Evolutionary conservation across 2,888 invertebrate species (phyloP).

Genomic region (Agrochola circellaris): DNA sequence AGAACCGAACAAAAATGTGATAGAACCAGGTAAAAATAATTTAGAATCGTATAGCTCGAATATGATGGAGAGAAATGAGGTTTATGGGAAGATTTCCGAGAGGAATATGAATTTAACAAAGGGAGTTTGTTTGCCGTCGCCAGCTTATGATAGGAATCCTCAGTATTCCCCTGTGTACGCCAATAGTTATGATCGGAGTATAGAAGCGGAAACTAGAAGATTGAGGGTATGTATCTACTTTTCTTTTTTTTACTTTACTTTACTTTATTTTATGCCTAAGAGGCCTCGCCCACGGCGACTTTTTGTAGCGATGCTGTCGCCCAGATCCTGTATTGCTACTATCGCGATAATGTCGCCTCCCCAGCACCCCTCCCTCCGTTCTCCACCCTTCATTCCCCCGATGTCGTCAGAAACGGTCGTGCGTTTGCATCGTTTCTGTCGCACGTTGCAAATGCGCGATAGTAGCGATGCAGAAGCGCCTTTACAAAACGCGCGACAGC

Average conservation of each 20-base stretch:
- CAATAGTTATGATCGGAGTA: constrained; percentile 83
- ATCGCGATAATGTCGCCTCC: too few species aligned
- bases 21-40: constrained; percentile 64
- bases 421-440: too few species aligned
- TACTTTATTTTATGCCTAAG: background rate
- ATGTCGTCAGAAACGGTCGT: too few species aligned
- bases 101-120: constrained; percentile 58
- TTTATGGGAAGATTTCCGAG: constrained; percentile 64
- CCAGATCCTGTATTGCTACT: too few species aligned
- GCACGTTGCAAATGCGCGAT: too few species aligned
- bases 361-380: too few species aligned
- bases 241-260: background rate
- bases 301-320: too few species aligned
- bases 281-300: too few species aligned
- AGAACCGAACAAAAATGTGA: constrained; percentile 44
- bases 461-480: too few species aligned
- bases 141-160: constrained; percentile 83
- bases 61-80: constrained; percentile 58
- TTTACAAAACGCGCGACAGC: too few species aligned
- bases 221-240: constrained; percentile 78
- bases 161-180: constrained; percentile 86
- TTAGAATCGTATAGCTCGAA: constrained; percentile 63
- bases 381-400: too few species aligned
- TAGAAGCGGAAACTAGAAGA: constrained; percentile 85
- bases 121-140: constrained; percentile 64